These are phyloP conservation scores for Solenodon paradoxus DNA, from an alignment of 2,113 vertebrate species.

Conservation along the genomic window DNA sequence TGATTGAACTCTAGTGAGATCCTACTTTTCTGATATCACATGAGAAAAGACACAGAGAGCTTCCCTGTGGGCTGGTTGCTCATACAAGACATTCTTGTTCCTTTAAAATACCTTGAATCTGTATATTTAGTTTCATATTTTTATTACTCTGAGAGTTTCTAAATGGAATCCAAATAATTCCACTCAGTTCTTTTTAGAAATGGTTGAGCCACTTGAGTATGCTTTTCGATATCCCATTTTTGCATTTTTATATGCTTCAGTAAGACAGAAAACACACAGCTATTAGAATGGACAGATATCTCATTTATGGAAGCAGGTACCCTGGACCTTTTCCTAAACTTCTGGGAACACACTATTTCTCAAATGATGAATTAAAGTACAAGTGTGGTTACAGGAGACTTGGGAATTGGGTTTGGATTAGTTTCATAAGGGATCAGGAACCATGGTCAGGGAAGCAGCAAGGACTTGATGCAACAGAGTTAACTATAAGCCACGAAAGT, in stretches of 20 bases:
- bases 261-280: neutral
- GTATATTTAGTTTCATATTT: slow-evolving; percentile 7
- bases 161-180: slow-evolving; percentile 32
- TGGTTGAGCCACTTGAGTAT: neutral
- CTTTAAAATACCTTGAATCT: slow-evolving; percentile 14
- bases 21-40: neutral
- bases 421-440: neutral
- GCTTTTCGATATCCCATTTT: neutral
- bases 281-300: neutral
- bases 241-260: neutral
- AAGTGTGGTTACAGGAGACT: neutral
- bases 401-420: neutral
- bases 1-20: neutral
- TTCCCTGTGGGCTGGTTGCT: neutral
- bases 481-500: slow-evolving; percentile 43
- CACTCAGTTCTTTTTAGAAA: neutral
- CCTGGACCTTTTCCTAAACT: neutral
- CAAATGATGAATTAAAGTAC: neutral
- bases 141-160: neutral
- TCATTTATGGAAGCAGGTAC: neutral
- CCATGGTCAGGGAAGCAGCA: neutral
- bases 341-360: neutral
- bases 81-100: neutral
- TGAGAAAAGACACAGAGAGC: neutral
- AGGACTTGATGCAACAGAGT: slow-evolving; percentile 36